Evolutionary conservation across 2,113 vertebrate genomes (phyloP).

Genomic region (Bothrops jararaca): DNA sequence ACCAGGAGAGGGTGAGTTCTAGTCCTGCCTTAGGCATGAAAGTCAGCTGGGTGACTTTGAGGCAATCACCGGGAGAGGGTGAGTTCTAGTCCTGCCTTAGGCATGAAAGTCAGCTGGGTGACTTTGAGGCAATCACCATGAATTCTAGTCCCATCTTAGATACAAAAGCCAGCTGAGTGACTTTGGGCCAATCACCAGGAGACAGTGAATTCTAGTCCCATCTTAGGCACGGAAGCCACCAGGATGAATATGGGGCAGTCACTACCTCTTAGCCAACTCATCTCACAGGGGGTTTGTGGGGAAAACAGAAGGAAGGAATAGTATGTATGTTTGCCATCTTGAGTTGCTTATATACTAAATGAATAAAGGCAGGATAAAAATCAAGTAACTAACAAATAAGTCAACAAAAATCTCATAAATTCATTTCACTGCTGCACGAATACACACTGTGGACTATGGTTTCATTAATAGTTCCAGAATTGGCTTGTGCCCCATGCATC

Average conservation of each 20-base stretch:
- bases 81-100: no score
- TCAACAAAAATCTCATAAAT: neutral
- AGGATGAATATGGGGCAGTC: neutral
- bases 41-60: no score
- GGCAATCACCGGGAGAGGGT: no score
- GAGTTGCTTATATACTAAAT: neutral
- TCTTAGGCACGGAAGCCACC: neutral
- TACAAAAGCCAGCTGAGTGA: no score
- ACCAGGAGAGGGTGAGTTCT: no score
- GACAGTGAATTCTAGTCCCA: neutral
- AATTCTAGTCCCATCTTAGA: no score
- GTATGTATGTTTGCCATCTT: neutral
- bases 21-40: no score
- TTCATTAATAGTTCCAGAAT: neutral
- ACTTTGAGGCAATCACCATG: no score
- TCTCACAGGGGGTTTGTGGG: neutral
- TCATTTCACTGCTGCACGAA: neutral
- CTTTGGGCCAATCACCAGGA: neutral
- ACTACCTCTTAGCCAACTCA: neutral
- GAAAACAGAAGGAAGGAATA: neutral
- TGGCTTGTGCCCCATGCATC: neutral
- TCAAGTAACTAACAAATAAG: neutral
- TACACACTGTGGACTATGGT: neutral
- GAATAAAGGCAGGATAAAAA: neutral
- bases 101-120: no score